A percentile compares a stretch with the other conserved stretches of the same genome.
These are phyloP conservation scores for Rhinichthys osculus DNA, from an alignment of 2,797 vertebrate genomes.

Conservation along the genomic window DNA sequence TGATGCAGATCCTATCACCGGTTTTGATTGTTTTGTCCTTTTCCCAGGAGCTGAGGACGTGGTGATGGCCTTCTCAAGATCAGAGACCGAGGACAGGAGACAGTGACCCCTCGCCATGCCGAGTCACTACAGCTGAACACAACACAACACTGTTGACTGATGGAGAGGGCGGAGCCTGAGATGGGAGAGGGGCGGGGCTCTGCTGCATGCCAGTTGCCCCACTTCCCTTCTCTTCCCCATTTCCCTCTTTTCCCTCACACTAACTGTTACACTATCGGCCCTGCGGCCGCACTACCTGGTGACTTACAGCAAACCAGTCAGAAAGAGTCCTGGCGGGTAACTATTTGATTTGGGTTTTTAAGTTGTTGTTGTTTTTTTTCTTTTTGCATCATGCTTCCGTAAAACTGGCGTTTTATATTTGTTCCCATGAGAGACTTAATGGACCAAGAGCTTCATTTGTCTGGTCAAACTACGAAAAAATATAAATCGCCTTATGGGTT, in stretches of 20 bases:
- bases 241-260: slow-evolving; percentile 63
- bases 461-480: slow-evolving; percentile 64
- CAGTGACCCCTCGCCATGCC: slow-evolving; percentile 82
- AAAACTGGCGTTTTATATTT: slow-evolving; percentile 66
- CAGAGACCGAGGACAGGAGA: slow-evolving; percentile 95
- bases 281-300: slow-evolving; percentile 59
- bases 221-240: slow-evolving; percentile 57
- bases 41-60: slow-evolving; percentile 94
- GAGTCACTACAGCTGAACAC: slow-evolving; percentile 57
- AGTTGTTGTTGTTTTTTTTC: background rate
- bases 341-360: slow-evolving; percentile 20
- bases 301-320: slow-evolving; percentile 51
- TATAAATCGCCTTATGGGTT: slow-evolving; percentile 63
- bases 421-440: slow-evolving; percentile 66
- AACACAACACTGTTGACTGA: slow-evolving; percentile 72
- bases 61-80: slow-evolving; percentile 98
- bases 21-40: slow-evolving; percentile 1
- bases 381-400: slow-evolving; percentile 38
- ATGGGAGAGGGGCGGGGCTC: slow-evolving; percentile 49
- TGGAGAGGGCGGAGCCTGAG: slow-evolving; percentile 67
- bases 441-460: slow-evolving; percentile 66
- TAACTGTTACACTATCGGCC: slow-evolving; percentile 66
- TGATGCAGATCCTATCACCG: background rate
- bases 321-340: slow-evolving; percentile 49
- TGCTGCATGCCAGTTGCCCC: slow-evolving; percentile 50